phyloP scores from a whole-genome alignment of 2,113 vertebrate species.

The Passer montanus region DNA sequence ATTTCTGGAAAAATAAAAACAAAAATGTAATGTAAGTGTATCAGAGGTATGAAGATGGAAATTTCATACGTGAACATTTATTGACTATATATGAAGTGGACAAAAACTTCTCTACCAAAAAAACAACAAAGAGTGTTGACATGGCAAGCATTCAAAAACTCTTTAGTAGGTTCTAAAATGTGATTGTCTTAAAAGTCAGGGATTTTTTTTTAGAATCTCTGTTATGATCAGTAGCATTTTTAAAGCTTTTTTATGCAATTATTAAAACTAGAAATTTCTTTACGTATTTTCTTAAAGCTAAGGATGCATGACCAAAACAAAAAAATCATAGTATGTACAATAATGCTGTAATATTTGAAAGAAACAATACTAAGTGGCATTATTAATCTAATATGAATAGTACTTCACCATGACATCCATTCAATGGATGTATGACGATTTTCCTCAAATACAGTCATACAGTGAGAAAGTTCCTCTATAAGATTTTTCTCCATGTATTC shows the following conservation, averaged over 20 bases:
- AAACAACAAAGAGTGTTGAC: not conserved
- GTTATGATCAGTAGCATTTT: not conserved
- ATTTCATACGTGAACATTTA: not conserved
- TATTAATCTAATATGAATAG: not conserved
- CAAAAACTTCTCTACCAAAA: not conserved
- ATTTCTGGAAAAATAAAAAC: constrained; percentile 13
- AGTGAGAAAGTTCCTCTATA: not conserved
- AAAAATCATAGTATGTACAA: not conserved
- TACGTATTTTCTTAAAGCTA: not conserved
- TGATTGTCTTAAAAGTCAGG: not conserved
- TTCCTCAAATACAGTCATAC: not conserved
- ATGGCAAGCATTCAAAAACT: not conserved
- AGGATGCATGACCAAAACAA: not conserved
- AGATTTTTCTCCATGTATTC: not conserved
- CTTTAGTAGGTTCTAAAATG: not conserved
- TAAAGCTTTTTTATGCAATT: not conserved
- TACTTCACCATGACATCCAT: not conserved
- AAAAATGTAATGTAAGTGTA: not conserved
- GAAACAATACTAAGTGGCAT: not conserved
- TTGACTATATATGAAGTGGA: not conserved
- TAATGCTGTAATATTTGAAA: not conserved
- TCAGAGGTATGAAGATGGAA: not conserved
- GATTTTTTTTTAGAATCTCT: not conserved
- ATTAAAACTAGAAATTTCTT: not conserved
- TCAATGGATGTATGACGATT: not conserved